Percentiles rank a stretch among this genome's conserved stretches.
These are phyloP conservation scores for Microtus richardsoni DNA, from an alignment of 2,113 vertebrate genomes.

Conservation along the genomic window DNA sequence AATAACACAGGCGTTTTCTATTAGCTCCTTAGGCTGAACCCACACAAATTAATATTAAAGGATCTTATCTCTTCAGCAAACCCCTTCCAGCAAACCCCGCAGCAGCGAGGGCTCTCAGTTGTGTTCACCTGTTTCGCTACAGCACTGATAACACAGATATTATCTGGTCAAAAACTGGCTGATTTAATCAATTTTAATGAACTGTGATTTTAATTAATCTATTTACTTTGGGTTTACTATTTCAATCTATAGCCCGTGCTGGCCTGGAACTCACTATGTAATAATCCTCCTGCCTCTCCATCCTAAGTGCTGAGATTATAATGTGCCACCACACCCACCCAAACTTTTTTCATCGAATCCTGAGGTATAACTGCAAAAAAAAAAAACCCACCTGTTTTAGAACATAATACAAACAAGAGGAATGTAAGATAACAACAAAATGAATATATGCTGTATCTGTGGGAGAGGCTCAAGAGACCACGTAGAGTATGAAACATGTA, in stretches of 20 bases:
- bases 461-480: background rate
- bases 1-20: conserved; percentile 14
- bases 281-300: background rate
- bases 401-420: conserved; percentile 16
- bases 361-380: background rate
- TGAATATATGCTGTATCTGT: background rate
- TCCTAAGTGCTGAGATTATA: background rate
- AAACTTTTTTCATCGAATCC: conserved; percentile 46
- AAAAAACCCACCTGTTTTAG: background rate
- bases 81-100: background rate
- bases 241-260: background rate
- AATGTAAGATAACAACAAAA: background rate
- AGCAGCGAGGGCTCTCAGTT: background rate
- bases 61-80: background rate
- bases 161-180: conserved; percentile 46
- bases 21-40: conserved; percentile 47
- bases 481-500: background rate
- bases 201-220: conserved; percentile 5
- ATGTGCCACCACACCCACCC: background rate
- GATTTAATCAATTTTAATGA: conserved; percentile 37
- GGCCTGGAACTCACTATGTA: background rate
- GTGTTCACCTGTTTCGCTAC: background rate
- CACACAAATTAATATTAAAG: conserved; percentile 50
- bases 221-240: background rate
- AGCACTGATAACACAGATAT: background rate